A percentile compares a stretch with the other conserved stretches of the same genome.
phyloP scores from a whole-genome alignment of 2,113 vertebrate genomes.

The Paradisaea rubra region DNA sequence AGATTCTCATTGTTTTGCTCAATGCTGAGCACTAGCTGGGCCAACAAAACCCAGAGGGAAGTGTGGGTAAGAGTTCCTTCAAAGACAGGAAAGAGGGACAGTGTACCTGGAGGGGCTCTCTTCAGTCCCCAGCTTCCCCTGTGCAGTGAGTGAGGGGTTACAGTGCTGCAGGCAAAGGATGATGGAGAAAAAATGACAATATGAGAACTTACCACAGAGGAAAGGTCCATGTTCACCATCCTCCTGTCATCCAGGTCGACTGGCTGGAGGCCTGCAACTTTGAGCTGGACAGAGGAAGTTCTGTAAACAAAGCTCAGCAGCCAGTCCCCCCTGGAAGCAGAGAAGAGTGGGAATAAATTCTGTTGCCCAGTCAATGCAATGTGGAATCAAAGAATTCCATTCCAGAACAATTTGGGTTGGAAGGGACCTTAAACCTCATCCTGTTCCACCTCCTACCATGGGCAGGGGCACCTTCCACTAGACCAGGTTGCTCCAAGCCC shows the following conservation, averaged over 20 bases:
- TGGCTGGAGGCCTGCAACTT: constrained; percentile 89
- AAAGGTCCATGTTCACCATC: constrained; percentile 91
- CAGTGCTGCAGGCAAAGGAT: neutral
- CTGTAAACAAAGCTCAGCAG: constrained; percentile 93
- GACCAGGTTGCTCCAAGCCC: neutral
- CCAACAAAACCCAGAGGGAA: neutral
- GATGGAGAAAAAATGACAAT: neutral
- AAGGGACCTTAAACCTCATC: neutral
- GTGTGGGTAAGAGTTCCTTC: neutral
- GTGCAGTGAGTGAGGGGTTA: neutral
- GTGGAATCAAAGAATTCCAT: neutral
- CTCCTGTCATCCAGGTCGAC: constrained; percentile 79
- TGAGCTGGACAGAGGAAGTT: constrained; percentile 84
- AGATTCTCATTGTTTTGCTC: neutral
- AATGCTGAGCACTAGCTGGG: neutral
- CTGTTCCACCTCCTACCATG: neutral
- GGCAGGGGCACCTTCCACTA: neutral
- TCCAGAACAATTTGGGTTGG: neutral
- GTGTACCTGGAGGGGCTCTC: neutral
- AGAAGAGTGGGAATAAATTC: neutral
- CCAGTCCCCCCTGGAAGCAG: constrained; percentile 87
- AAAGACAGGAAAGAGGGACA: neutral
- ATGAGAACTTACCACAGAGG: constrained; percentile 77
- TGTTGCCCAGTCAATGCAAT: neutral
- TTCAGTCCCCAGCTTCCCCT: neutral